These are phyloP conservation scores for Raja brachyura DNA, from an alignment of 2,113 vertebrate genomes.

Conservation along the genomic window DNA sequence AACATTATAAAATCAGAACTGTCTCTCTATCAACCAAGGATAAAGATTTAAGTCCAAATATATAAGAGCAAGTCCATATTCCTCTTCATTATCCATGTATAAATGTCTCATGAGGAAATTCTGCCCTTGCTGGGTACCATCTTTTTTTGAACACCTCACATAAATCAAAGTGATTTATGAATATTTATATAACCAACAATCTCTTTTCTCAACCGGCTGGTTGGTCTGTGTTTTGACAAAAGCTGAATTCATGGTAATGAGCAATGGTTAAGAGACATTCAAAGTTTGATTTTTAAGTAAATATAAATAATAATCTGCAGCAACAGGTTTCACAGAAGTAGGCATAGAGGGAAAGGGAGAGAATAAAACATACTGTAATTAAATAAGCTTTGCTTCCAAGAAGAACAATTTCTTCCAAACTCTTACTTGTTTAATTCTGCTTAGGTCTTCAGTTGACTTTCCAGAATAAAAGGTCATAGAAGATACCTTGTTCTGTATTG, in stretches of 20 bases:
- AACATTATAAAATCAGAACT: background rate
- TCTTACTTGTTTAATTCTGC: constrained; percentile 93
- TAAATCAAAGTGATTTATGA: background rate
- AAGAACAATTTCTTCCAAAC: constrained; percentile 35
- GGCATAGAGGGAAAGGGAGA: background rate
- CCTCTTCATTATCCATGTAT: background rate
- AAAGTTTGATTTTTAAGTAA: background rate
- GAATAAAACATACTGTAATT: constrained; percentile 22
- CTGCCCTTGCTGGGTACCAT: background rate
- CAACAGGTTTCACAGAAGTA: background rate
- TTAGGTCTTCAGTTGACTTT: constrained; percentile 90
- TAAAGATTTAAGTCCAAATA: background rate
- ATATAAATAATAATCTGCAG: background rate
- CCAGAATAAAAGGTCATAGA: constrained; percentile 93
- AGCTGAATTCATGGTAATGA: background rate
- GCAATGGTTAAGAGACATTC: background rate
- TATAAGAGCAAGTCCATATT: background rate
- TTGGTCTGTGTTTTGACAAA: background rate
- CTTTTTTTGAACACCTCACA: background rate
- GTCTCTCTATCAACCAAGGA: background rate
- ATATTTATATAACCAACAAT: background rate
- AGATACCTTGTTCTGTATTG: constrained; percentile 89
- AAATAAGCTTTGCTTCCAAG: constrained; percentile 16
- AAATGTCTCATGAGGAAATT: background rate
- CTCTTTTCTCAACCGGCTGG: background rate